Conservation (phyloP, 2,113 vertebrate genomes). For the Sander lucioperca region DNA sequence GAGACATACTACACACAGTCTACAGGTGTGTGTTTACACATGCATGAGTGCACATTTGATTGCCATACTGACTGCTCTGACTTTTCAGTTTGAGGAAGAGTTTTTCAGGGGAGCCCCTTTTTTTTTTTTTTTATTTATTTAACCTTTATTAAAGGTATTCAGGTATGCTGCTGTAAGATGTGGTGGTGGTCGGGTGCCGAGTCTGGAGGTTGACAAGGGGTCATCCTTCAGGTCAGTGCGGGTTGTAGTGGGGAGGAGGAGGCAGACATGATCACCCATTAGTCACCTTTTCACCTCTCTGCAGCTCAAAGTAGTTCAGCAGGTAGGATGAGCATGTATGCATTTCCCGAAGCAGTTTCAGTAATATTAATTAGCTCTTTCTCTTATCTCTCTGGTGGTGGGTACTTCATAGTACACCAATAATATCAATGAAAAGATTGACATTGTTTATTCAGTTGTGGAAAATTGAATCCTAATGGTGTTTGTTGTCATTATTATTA, state of each 20-base stretch:
- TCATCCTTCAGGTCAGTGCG: conserved; percentile 63
- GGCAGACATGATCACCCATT: conserved; percentile 69
- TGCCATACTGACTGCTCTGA: neutral
- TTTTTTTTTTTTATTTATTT: neutral
- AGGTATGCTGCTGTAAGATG: conserved; percentile 43
- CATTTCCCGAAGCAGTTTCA: conserved; percentile 35
- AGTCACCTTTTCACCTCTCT: conserved; percentile 75
- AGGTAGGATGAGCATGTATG: conserved; percentile 48
- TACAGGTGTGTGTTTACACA: conserved; percentile 37
- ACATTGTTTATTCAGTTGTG: neutral
- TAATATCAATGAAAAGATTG: neutral
- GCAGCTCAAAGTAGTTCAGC: conserved; percentile 54
- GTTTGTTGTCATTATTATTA: neutral
- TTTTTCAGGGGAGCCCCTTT: neutral
- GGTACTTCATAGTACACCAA: neutral
- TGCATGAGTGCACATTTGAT: conserved; percentile 7
- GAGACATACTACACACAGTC: conserved; percentile 29
- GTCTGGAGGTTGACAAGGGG: conserved; percentile 61
- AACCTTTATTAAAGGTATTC: neutral
- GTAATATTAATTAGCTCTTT: neutral
- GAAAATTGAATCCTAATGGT: neutral
- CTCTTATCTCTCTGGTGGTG: neutral
- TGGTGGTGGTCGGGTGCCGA: conserved; percentile 11
- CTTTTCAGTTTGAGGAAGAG: conserved; percentile 4
- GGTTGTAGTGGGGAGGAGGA: conserved; percentile 47